A percentile compares a stretch with the other conserved stretches of the same genome.
Conservation (phyloP, 1,140 invertebrate genomes). For the Hirudo medicinalis region DNA sequence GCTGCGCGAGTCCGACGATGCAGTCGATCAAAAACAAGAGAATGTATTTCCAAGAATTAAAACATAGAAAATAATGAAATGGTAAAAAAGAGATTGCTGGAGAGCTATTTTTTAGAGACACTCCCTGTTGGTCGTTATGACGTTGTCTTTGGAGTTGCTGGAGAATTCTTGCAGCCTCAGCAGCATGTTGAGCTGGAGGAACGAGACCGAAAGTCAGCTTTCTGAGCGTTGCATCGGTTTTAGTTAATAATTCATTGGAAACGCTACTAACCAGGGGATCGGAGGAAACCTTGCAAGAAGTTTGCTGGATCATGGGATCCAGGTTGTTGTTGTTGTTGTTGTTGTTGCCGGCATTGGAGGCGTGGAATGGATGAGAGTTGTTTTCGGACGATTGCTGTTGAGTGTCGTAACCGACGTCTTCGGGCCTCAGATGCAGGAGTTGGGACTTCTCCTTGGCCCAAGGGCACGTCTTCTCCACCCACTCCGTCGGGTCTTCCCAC, state of each 20-base stretch:
- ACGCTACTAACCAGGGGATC: constrained; percentile 8
- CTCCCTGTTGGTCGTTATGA: no score
- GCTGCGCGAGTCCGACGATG: no score
- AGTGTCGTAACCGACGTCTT: constrained; percentile 56
- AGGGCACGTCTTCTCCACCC: constrained; percentile 76
- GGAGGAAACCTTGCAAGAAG: neutral
- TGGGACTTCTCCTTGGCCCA: constrained; percentile 48
- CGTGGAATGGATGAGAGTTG: neutral
- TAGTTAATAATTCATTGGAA: no score
- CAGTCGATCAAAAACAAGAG: no score
- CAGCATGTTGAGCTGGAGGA: no score
- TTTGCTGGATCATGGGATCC: neutral
- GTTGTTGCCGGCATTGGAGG: constrained; percentile 46
- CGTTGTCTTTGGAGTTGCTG: no score
- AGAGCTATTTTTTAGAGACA: no score
- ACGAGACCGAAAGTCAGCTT: neutral
- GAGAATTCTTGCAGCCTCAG: no score
- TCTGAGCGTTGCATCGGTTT: neutral
- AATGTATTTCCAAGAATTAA: no score
- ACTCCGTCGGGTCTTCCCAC: constrained; percentile 77
- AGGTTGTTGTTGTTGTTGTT: constrained; percentile 63
- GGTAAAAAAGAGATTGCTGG: no score
- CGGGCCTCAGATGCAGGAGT: constrained; percentile 49
- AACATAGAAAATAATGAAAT: no score
- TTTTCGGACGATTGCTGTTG: constrained; percentile 22